Evolutionary conservation across 2,797 vertebrate species (phyloP), one percentile per base, ranked within the genome.

Genomic region (Eidolon dupreanum): DNA sequence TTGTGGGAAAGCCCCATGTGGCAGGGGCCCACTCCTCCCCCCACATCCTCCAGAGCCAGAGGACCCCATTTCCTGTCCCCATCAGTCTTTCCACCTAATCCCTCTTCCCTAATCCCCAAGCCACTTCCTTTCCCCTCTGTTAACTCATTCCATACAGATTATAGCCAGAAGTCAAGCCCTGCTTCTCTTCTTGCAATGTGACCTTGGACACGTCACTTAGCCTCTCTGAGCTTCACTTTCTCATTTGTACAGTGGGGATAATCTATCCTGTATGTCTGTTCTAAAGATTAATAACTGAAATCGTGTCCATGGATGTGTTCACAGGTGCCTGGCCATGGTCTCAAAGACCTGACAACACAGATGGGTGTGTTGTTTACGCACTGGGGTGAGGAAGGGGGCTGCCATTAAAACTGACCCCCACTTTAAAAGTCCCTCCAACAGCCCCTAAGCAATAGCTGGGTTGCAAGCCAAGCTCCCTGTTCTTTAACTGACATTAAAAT

Each of bases 21-120:
- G 51, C 49, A 87, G 73, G 84, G 59, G 84, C 66, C 51, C 43
- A 31, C 33, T 49, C 85, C 24, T 49, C 59, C 70, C 63, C 33
- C 49, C n/a, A 93, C 43, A 83, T 88, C 73, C 88, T 90, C 65
- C 70, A 93, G 74, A 93, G 36, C 57, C 89, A 93, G 59, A 83
- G 43, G 89, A 95, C 81, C 79, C 95, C 91, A 89, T 82, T 96
- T 96, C 92, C 86, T 70, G 61, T 57, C 22, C 74, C 65, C 41
- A 82, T 70, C 87, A 78, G 83, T 88, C 57, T 83, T 94, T n/a
- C 33, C 63, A 86, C 78, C 78, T 79, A 83, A 73, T 63, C 82
- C 66, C 26, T 38, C 46, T 55, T 66, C 83, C 36, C 46, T 46
- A 94, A 85, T 33, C 65, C n/a, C 61, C 43, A 75, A 79, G 61